phyloP scores from a whole-genome alignment of 35 echinoderm and acorn worm species.

The Ophioderma brevispina region DNA sequence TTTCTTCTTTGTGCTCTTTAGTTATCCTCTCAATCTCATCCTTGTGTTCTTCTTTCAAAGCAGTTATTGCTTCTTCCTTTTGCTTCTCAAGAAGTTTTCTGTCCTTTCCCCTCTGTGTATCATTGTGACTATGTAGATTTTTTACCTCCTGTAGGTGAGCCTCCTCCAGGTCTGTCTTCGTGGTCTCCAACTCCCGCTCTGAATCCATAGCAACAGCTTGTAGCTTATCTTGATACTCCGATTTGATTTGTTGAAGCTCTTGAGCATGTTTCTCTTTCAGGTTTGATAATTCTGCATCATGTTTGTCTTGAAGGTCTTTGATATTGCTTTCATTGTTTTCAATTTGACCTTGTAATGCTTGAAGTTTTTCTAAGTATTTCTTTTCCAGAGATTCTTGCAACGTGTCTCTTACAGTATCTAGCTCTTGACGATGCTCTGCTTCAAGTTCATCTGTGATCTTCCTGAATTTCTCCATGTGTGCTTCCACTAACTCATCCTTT shows the following conservation, averaged over 20 bases:
- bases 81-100: constrained; percentile 9
- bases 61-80: not conserved
- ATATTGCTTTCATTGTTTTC: not conserved
- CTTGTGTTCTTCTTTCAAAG: constrained; percentile 48
- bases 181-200: constrained; percentile 51
- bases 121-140: constrained; percentile 39
- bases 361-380: constrained; percentile 19
- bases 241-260: constrained; percentile 12
- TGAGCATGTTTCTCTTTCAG: constrained; percentile 48
- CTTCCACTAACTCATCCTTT: constrained; percentile 67
- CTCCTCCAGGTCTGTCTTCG: constrained; percentile 64
- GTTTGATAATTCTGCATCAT: constrained; percentile 35
- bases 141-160: constrained; percentile 57
- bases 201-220: constrained; percentile 37
- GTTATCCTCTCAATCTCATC: constrained; percentile 35
- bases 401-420: constrained; percentile 57
- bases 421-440: constrained; percentile 67
- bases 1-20: constrained; percentile 34
- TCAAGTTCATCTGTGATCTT: constrained; percentile 89
- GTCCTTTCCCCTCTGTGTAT: constrained; percentile 8
- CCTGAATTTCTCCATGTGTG: constrained; percentile 90
- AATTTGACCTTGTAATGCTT: constrained; percentile 32
- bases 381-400: constrained; percentile 45
- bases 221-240: constrained; percentile 54
- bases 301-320: not conserved